Conservation (phyloP, 2,888 invertebrate species). For the Leuctra nigra region DNA sequence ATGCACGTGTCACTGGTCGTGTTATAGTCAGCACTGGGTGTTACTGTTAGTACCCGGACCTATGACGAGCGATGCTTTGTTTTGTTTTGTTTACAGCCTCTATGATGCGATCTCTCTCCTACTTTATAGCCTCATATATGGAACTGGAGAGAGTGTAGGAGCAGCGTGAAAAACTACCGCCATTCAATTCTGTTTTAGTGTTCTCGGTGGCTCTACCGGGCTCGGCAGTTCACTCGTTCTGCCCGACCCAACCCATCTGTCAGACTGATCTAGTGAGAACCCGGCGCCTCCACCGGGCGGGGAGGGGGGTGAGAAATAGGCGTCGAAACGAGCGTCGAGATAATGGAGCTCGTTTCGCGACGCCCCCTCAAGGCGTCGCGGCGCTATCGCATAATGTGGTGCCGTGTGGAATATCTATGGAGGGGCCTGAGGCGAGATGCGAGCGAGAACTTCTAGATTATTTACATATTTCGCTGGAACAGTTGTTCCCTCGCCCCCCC, state of each 20-base stretch:
- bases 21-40: too few species aligned
- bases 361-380: not conserved
- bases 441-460: too few species aligned
- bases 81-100: too few species aligned
- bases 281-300: conserved; percentile 15
- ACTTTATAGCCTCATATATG: conserved; percentile 10
- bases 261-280: conserved; percentile 28
- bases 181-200: conserved; percentile 16
- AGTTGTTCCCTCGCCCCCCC: too few species aligned
- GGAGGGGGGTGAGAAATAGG: conserved; percentile 20
- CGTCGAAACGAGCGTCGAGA: conserved; percentile 21
- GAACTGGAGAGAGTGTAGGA: conserved; percentile 5
- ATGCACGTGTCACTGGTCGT: too few species aligned
- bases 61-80: too few species aligned
- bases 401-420: too few species aligned
- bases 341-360: conserved; percentile 4
- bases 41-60: too few species aligned
- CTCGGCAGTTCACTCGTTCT: conserved; percentile 18
- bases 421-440: too few species aligned
- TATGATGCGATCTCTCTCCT: not conserved
- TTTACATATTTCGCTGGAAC: too few species aligned
- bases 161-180: conserved; percentile 14
- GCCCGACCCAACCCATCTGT: conserved; percentile 25
- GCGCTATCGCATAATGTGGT: not conserved
- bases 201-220: not conserved